Conservation (phyloP, 2,888 invertebrate species). For the Oxytorus armatus region DNA sequence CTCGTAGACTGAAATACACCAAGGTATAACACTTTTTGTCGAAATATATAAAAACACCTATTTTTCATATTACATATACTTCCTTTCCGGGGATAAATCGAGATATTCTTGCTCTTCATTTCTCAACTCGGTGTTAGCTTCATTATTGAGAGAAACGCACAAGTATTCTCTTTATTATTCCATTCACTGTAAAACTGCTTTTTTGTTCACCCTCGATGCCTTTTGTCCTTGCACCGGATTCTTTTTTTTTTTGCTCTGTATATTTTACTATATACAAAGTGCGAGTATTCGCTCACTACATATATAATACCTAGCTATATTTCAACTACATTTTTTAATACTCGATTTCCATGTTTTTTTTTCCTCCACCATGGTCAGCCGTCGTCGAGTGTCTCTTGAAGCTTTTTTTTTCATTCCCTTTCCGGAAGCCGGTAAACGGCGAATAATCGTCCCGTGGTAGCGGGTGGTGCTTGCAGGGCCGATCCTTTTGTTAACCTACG, state of each 20-base stretch:
- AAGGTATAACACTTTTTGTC: too few species aligned
- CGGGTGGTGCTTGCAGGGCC: conserved; percentile 66
- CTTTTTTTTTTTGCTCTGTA: conserved; percentile 1
- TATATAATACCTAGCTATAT: conserved; percentile 44
- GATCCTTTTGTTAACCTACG: conserved; percentile 77
- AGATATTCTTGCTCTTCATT: not conserved
- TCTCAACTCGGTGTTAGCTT: conserved; percentile 4
- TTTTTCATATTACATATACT: too few species aligned
- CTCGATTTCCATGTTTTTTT: conserved; percentile 54
- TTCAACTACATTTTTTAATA: conserved; percentile 49
- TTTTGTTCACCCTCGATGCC: conserved; percentile 22
- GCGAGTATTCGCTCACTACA: not conserved
- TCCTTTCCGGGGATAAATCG: not conserved
- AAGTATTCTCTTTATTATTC: conserved; percentile 24
- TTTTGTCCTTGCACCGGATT: conserved; percentile 19
- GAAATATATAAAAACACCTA: too few species aligned
- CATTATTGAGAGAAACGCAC: not conserved
- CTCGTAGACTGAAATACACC: too few species aligned
- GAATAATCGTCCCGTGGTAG: conserved; percentile 77
- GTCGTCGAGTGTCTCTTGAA: conserved; percentile 56
- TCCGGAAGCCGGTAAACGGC: conserved; percentile 75
- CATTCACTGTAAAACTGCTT: conserved; percentile 27
- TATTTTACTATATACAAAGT: not conserved
- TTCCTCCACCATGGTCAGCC: conserved; percentile 44
- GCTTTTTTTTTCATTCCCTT: conserved; percentile 12